phyloP scores from a whole-genome alignment of 1,140 invertebrate genomes.

The Bemisia tabaci region DNA sequence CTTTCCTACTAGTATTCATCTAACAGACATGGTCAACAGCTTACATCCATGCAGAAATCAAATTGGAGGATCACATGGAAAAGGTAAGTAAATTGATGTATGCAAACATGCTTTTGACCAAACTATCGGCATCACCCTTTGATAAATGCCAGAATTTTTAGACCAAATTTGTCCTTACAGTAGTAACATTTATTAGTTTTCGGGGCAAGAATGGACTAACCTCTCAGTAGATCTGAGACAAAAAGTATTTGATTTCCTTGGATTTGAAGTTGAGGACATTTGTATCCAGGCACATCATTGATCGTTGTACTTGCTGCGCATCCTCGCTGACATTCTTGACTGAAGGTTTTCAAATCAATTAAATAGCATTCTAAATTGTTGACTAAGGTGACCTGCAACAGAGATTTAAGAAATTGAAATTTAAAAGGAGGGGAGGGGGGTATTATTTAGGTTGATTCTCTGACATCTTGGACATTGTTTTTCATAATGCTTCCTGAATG shows the following conservation, averaged over 20 bases:
- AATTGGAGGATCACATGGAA: background rate
- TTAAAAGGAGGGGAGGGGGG: constrained; percentile 2
- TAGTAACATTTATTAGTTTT: too few species aligned
- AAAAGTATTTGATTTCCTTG: constrained; percentile 83
- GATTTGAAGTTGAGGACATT: constrained; percentile 63
- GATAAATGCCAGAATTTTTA: too few species aligned
- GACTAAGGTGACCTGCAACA: constrained; percentile 60
- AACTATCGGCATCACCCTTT: too few species aligned
- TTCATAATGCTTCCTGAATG: too few species aligned
- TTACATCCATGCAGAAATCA: background rate
- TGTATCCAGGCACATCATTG: constrained; percentile 55
- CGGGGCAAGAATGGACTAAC: constrained; percentile 32
- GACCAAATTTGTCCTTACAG: background rate
- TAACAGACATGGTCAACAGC: background rate
- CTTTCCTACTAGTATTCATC: too few species aligned
- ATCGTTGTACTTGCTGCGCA: constrained; percentile 76
- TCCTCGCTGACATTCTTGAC: constrained; percentile 64
- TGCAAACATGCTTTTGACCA: too few species aligned
- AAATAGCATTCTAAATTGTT: constrained; percentile 77
- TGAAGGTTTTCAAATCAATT: constrained; percentile 61
- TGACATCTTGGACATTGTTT: too few species aligned
- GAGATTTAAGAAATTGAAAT: constrained; percentile 11
- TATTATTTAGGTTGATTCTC: too few species aligned
- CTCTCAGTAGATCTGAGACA: constrained; percentile 54
- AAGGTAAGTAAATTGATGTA: background rate